A percentile compares a stretch with the other conserved stretches of the same genome.
These are phyloP conservation scores for Pelecanoides urinatrix DNA, from an alignment of 2,113 vertebrate species.

Conservation along the genomic window DNA sequence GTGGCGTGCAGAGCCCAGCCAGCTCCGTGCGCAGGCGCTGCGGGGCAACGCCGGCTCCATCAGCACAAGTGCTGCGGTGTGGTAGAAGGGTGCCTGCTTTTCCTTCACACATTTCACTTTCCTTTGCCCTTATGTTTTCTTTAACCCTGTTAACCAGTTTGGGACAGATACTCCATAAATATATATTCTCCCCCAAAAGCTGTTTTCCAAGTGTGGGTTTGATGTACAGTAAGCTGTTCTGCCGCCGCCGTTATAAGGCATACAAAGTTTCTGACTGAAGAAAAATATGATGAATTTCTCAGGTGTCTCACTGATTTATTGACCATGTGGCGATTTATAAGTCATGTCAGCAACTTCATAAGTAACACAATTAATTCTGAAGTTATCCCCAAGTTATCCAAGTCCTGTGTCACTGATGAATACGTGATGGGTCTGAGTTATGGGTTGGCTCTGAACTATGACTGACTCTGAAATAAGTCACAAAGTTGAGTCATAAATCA, in stretches of 20 bases:
- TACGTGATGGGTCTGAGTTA: slow-evolving; percentile 24
- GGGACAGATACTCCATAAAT: neutral
- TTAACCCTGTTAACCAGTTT: neutral
- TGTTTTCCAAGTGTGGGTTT: neutral
- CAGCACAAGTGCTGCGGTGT: accelerated
- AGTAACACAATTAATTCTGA: slow-evolving; percentile 67
- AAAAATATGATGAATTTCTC: slow-evolving; percentile 32
- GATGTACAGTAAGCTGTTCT: neutral
- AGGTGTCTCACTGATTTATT: slow-evolving; percentile 56
- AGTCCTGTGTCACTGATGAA: slow-evolving; percentile 37
- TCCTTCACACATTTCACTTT: neutral
- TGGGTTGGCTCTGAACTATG: slow-evolving; percentile 16
- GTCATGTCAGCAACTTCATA: slow-evolving; percentile 64
- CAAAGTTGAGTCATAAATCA: slow-evolving; percentile 25
- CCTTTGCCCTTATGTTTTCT: neutral
- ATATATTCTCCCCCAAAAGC: neutral
- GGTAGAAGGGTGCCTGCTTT: accelerated
- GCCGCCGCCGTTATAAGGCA: too few relatives aligned
- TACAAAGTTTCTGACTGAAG: slow-evolving; percentile 7
- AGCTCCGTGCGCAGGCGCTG: neutral
- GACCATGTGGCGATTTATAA: slow-evolving; percentile 52
- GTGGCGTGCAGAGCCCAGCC: neutral
- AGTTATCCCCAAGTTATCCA: slow-evolving; percentile 44
- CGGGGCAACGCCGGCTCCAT: neutral
- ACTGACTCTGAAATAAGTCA: slow-evolving; percentile 42